Evolutionary conservation across 1,140 invertebrate genomes (phyloP).

Genomic region (Nymphalis io): DNA sequence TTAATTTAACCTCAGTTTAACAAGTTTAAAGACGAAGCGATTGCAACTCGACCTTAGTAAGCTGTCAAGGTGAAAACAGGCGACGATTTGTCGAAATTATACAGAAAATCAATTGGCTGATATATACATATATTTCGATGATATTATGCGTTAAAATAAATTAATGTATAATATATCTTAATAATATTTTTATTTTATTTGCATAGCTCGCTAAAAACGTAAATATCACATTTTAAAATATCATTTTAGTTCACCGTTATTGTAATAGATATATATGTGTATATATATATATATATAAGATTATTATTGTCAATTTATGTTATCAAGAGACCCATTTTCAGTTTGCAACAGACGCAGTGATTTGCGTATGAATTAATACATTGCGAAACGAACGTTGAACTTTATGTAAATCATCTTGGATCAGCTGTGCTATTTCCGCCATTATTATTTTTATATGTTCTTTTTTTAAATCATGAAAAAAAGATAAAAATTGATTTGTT

Average conservation of each 20-base stretch:
- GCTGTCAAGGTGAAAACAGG: neutral
- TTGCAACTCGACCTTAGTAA: neutral
- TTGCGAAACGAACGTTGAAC: constrained; percentile 19
- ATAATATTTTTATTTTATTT: neutral
- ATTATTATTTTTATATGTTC: neutral
- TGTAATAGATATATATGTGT: too few relatives aligned
- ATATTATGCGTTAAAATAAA: too few relatives aligned
- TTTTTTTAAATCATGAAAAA: neutral
- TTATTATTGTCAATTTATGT: neutral
- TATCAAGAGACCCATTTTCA: constrained; percentile 18
- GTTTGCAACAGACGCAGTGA: constrained; percentile 11
- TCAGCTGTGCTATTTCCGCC: neutral
- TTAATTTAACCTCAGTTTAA: neutral
- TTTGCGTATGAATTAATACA: constrained; percentile 24
- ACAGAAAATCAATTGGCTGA: neutral
- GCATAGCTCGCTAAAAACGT: neutral
- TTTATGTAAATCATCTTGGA: neutral
- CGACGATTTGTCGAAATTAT: neutral
- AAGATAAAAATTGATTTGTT: too few relatives aligned
- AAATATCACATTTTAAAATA: neutral
- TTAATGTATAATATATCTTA: too few relatives aligned
- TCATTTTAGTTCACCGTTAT: too few relatives aligned
- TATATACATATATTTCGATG: too few relatives aligned
- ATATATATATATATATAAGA: neutral
- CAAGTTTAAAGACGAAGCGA: neutral